Evolutionary conservation across 2,888 invertebrate species (phyloP).

Genomic region (Callimorpha dominula): DNA sequence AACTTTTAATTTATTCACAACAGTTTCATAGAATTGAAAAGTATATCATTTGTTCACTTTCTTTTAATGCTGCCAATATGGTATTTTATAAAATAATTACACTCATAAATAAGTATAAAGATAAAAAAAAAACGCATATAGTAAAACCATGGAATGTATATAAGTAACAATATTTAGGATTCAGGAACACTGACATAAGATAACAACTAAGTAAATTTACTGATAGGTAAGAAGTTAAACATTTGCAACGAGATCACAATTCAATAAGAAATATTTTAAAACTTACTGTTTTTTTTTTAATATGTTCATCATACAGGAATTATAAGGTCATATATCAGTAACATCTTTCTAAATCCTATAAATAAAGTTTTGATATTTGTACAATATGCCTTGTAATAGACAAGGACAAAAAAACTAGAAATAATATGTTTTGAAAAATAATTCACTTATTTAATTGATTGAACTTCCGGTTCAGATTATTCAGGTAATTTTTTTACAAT

Average conservation of each 20-base stretch:
- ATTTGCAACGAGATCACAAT: constrained; percentile 7
- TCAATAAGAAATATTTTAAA: constrained; percentile 17
- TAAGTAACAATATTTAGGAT: constrained; percentile 27
- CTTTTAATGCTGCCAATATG: constrained; percentile 41
- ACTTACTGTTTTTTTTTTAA: constrained; percentile 13
- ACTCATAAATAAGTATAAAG: constrained; percentile 40
- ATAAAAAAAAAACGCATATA: constrained; percentile 38
- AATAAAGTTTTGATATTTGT: constrained; percentile 40
- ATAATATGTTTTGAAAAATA: neutral
- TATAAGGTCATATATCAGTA: constrained; percentile 24
- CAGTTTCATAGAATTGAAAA: constrained; percentile 72
- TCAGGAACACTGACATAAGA: constrained; percentile 24
- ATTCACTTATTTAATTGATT: neutral
- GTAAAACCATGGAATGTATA: constrained; percentile 47
- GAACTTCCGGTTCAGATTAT: neutral
- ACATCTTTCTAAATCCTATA: constrained; percentile 30
- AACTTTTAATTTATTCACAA: constrained; percentile 67
- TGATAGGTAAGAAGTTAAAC: constrained; percentile 15
- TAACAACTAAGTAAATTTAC: constrained; percentile 20
- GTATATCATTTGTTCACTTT: constrained; percentile 47
- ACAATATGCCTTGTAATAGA: constrained; percentile 33
- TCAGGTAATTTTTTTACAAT: neutral
- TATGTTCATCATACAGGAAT: constrained; percentile 7
- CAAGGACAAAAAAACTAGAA: constrained; percentile 9
- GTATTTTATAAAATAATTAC: constrained; percentile 36